Conservation (phyloP, 1,140 invertebrate species). For the Trichoplusia ni region DNA sequence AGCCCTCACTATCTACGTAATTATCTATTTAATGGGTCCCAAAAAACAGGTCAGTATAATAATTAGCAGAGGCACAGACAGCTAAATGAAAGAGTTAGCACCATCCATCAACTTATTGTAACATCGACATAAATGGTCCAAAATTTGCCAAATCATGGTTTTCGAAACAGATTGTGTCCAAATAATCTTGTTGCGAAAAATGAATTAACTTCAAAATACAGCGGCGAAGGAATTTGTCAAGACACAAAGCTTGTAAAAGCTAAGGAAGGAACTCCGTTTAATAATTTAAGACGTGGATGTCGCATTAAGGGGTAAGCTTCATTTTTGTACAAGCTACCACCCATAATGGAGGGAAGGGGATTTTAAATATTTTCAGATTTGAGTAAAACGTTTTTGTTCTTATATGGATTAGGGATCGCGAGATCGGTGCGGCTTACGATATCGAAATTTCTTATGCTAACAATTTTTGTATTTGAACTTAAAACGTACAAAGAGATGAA, state of each 20-base stretch:
- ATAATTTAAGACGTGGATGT: conserved; percentile 25
- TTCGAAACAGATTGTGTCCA: conserved; percentile 28
- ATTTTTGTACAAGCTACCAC: conserved; percentile 5
- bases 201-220: conserved; percentile 9
- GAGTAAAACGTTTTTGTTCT: background rate
- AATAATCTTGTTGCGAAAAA: conserved; percentile 31
- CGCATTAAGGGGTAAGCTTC: conserved; percentile 10
- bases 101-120: conserved; percentile 34
- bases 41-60: conserved; percentile 7
- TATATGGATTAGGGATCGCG: too few species aligned
- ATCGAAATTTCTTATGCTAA: background rate
- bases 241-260: conserved; percentile 1
- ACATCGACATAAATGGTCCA: conserved; percentile 20
- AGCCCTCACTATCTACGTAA: background rate
- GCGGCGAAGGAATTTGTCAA: conserved; percentile 13
- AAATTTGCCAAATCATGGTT: conserved; percentile 31
- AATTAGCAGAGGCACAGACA: conserved; percentile 3
- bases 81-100: conserved; percentile 19
- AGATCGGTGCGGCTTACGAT: too few species aligned
- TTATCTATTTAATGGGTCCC: background rate
- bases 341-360: background rate
- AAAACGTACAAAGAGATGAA: too few species aligned
- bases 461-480: background rate
- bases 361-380: conserved; percentile 13
- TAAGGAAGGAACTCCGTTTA: conserved; percentile 15